These are phyloP conservation scores for Leptopilina drosophilae DNA, from an alignment of 2,888 invertebrate genomes.

Conservation along the genomic window DNA sequence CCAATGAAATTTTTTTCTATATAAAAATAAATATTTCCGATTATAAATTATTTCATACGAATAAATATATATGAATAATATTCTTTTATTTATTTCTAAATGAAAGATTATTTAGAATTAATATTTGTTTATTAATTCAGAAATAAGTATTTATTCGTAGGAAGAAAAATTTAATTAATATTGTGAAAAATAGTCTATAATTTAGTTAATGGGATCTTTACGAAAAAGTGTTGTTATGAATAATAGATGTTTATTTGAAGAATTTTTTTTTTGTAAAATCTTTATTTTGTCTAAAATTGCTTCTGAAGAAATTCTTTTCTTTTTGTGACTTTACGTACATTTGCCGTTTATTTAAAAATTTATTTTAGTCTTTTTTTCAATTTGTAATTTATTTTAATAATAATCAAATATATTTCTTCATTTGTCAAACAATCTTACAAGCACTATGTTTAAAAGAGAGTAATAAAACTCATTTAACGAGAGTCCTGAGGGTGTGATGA, in stretches of 20 bases:
- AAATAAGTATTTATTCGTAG: not conserved
- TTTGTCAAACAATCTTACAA: constrained; percentile 48
- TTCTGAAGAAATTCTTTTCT: constrained; percentile 11
- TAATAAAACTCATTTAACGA: constrained; percentile 38
- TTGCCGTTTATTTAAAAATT: constrained; percentile 39
- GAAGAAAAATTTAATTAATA: not conserved
- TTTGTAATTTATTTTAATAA: constrained; percentile 33
- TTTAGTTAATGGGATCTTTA: no score
- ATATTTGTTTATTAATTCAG: no score
- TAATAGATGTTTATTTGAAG: not conserved
- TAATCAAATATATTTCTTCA: constrained; percentile 52
- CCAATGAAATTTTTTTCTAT: not conserved
- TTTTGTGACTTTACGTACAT: constrained; percentile 43
- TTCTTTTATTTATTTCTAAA: no score
- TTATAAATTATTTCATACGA: no score
- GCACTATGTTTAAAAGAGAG: constrained; percentile 41
- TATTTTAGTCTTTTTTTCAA: constrained; percentile 35
- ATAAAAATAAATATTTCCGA: no score
- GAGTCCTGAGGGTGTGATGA: constrained; percentile 37
- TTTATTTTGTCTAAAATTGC: constrained; percentile 19
- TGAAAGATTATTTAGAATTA: no score
- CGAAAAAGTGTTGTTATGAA: not conserved
- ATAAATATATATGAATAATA: no score
- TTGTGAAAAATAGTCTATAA: not conserved
- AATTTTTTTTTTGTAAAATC: constrained; percentile 7